Conservation (phyloP, 2,888 invertebrate species). For the Lasioglossum pauxillum region DNA sequence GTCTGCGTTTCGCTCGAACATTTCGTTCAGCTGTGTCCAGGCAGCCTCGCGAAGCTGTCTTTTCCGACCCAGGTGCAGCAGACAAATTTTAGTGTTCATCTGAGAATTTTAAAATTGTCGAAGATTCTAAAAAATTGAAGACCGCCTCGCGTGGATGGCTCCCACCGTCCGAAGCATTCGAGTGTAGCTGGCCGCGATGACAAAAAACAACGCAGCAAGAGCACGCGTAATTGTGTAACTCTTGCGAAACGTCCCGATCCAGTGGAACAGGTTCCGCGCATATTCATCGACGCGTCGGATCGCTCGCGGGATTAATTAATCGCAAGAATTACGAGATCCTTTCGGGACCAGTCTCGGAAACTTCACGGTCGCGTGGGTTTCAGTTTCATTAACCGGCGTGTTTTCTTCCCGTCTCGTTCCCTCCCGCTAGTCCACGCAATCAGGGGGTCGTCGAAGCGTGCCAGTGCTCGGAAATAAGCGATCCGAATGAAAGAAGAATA, state of each 20-base stretch:
- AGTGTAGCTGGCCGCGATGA: background rate
- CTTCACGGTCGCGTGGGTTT: slow-evolving; percentile 18
- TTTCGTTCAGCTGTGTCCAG: slow-evolving; percentile 26
- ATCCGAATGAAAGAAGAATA: background rate
- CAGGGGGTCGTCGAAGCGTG: background rate
- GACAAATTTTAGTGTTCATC: no score
- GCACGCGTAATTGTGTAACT: slow-evolving; percentile 38
- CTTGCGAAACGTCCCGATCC: slow-evolving; percentile 36
- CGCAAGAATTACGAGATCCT: slow-evolving; percentile 15
- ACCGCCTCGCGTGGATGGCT: background rate
- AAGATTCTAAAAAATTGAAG: background rate
- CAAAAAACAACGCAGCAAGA: slow-evolving; percentile 1
- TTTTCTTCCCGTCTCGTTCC: slow-evolving; percentile 3
- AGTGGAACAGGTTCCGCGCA: slow-evolving; percentile 31
- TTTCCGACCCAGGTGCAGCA: no score
- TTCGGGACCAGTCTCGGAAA: background rate
- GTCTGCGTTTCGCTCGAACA: slow-evolving; percentile 24
- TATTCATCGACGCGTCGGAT: slow-evolving; percentile 26
- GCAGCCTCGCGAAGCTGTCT: background rate
- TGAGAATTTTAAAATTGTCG: no score
- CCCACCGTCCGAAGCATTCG: background rate
- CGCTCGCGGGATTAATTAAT: slow-evolving; percentile 32
- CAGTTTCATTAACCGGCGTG: background rate
- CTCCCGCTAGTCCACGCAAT: background rate
- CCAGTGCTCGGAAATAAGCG: background rate